A percentile compares a stretch with the other conserved stretches of the same genome.
Conservation (phyloP, 2,113 vertebrate species). For the Dryoscopus gambensis region DNA sequence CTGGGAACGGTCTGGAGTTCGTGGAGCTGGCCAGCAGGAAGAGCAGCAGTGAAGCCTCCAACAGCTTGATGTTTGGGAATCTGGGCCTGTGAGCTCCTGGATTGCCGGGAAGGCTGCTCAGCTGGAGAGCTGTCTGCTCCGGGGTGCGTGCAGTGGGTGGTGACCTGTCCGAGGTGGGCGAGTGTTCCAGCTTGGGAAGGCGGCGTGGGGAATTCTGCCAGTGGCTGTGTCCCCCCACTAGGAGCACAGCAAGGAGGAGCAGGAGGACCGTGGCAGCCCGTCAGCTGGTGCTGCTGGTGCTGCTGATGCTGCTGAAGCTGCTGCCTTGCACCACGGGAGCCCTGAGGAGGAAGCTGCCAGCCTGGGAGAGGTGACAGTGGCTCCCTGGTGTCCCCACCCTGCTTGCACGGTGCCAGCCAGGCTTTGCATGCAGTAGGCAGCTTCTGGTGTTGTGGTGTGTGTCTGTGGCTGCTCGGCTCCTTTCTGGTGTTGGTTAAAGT, state of each 20-base stretch:
- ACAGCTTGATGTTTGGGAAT: background rate
- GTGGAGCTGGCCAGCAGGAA: background rate
- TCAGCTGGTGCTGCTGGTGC: conserved; percentile 69
- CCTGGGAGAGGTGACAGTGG: conserved; percentile 54
- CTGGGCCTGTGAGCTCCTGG: background rate
- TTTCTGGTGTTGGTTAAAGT: background rate
- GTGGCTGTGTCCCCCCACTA: background rate
- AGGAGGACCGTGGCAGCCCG: background rate
- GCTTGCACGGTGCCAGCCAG: background rate
- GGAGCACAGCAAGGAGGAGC: conserved; percentile 70
- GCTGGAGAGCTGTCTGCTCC: background rate
- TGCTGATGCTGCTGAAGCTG: conserved; percentile 73
- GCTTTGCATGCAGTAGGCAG: background rate
- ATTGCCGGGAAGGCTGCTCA: background rate
- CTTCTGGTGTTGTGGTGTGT: background rate
- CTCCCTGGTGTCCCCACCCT: background rate
- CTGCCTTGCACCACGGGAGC: conserved; percentile 60
- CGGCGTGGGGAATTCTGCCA: background rate
- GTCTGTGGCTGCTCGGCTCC: background rate
- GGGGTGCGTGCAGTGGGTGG: rapidly evolving
- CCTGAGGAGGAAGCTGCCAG: conserved; percentile 70
- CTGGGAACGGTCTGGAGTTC: rapidly evolving
- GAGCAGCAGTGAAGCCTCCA: background rate
- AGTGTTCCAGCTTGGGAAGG: rapidly evolving
- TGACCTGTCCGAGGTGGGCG: too few species aligned